phyloP scores from a whole-genome alignment of 2,797 vertebrate genomes.

The Pelobates cultripes region DNA sequence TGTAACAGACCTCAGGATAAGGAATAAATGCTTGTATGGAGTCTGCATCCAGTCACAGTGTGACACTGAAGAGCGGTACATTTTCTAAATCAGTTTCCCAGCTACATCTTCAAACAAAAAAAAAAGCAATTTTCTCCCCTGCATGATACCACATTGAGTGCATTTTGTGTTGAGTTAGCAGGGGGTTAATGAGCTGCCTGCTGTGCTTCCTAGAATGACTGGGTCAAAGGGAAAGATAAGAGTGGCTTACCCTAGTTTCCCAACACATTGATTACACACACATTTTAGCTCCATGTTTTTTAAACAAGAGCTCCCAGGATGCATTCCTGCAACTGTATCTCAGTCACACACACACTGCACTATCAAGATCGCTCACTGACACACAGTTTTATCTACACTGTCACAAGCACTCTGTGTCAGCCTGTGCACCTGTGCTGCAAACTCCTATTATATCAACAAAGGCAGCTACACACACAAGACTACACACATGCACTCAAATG shows the following conservation, averaged over 20 bases:
- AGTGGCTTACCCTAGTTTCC: constrained; percentile 4
- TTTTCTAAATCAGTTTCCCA: too few relatives aligned
- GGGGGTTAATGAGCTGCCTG: not conserved
- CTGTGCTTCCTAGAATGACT: not conserved
- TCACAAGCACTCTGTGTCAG: not conserved
- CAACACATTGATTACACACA: not conserved
- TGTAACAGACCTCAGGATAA: too few relatives aligned
- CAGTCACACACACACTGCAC: not conserved
- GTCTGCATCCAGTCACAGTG: too few relatives aligned
- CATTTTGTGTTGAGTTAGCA: too few relatives aligned
- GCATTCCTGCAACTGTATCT: not conserved
- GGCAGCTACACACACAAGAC: too few relatives aligned
- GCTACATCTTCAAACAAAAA: too few relatives aligned
- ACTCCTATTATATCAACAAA: too few relatives aligned
- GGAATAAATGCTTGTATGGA: too few relatives aligned
- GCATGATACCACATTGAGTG: too few relatives aligned
- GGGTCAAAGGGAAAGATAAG: constrained; percentile 15
- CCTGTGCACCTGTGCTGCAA: not conserved
- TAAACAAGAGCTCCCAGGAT: not conserved
- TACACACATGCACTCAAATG: constrained; percentile 8
- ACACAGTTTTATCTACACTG: not conserved
- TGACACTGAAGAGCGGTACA: too few relatives aligned
- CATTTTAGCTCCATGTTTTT: not conserved
- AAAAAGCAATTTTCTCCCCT: too few relatives aligned
- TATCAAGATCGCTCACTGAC: not conserved